These are phyloP conservation scores for Harmothoe impar DNA, from an alignment of 2,888 invertebrate genomes.

Conservation along the genomic window DNA sequence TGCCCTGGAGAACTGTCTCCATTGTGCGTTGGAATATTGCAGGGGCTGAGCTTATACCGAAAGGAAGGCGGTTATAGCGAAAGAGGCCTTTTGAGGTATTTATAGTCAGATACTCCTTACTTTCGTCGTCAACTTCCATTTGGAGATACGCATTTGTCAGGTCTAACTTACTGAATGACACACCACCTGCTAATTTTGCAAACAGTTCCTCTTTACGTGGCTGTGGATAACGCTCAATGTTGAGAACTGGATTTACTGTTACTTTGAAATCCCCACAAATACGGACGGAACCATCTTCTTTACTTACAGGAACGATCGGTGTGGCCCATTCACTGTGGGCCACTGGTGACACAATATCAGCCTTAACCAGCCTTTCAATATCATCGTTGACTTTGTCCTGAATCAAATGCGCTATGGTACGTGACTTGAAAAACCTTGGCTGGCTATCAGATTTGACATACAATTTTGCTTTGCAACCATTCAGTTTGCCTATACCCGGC, in stretches of 20 bases:
- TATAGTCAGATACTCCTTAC: slow-evolving; percentile 29
- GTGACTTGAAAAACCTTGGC: no score
- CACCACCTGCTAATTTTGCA: slow-evolving; percentile 24
- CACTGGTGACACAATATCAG: no score
- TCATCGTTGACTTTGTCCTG: no score
- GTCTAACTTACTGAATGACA: slow-evolving; percentile 35
- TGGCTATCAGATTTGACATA: no score
- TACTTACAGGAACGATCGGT: slow-evolving; percentile 34
- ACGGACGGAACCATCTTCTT: slow-evolving; percentile 24
- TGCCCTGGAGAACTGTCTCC: slow-evolving; percentile 25
- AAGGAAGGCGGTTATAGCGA: slow-evolving; percentile 43
- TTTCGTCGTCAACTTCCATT: slow-evolving; percentile 20
- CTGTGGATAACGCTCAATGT: slow-evolving; percentile 36
- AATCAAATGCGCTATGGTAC: no score
- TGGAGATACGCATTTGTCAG: slow-evolving; percentile 44
- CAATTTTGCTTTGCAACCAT: no score
- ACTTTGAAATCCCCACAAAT: slow-evolving; percentile 54
- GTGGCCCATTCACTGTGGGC: not conserved
- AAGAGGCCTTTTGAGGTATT: slow-evolving; percentile 37
- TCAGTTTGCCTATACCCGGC: no score
- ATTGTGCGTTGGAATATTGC: slow-evolving; percentile 55
- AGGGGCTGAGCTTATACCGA: slow-evolving; percentile 52
- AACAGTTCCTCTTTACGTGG: slow-evolving; percentile 45
- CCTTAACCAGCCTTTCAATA: no score
- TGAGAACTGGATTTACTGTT: not conserved